These are phyloP conservation scores for Psittacus erithacus DNA, from an alignment of 2,113 vertebrate genomes.

Conservation along the genomic window DNA sequence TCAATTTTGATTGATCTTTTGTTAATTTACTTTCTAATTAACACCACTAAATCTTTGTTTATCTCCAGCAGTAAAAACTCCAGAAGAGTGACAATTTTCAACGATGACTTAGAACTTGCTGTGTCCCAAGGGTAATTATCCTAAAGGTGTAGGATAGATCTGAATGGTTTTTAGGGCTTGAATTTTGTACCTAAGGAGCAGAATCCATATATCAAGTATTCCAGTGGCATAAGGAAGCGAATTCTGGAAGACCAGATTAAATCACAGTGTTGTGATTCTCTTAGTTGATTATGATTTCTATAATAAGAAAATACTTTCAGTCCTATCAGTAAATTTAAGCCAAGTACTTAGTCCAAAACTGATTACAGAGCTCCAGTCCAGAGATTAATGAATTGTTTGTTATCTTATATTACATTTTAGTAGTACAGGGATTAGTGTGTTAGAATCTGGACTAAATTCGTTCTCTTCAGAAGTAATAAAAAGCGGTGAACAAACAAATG, in stretches of 20 bases:
- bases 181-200: neutral
- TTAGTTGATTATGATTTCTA: neutral
- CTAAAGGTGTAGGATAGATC: neutral
- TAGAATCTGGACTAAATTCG: neutral
- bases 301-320: neutral
- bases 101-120: neutral
- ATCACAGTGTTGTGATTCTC: neutral
- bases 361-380: neutral
- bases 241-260: neutral
- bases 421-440: neutral
- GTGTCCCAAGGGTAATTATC: rapidly evolving
- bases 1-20: neutral
- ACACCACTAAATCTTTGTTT: neutral
- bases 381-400: neutral
- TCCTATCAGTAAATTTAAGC: neutral
- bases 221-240: neutral
- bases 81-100: neutral
- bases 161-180: neutral
- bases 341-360: neutral
- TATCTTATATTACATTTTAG: neutral
- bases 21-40: neutral
- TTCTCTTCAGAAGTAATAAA: neutral
- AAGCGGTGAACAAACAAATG: neutral
- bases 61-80: neutral
- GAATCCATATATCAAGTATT: neutral